phyloP scores from a whole-genome alignment of 1,140 invertebrate species.

The Sminthurinus signatus region DNA sequence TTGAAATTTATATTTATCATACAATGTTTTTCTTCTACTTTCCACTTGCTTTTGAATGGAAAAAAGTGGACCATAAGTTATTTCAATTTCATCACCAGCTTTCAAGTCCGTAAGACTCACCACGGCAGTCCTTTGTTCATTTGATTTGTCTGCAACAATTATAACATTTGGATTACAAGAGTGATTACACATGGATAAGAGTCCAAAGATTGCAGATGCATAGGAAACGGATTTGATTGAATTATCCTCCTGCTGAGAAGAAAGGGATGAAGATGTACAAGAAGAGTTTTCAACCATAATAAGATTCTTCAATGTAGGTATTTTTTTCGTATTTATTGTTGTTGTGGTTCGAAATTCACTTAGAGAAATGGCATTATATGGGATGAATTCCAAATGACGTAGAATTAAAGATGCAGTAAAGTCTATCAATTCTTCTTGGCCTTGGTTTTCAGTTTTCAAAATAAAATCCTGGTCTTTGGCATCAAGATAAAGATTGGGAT shows the following conservation, averaged over 20 bases:
- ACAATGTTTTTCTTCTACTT: conserved; percentile 10
- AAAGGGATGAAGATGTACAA: too few species aligned
- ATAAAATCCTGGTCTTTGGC: not conserved
- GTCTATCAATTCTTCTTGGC: conserved; percentile 6
- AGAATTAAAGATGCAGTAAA: conserved; percentile 19
- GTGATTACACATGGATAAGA: conserved; percentile 22
- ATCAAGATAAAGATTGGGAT: not conserved
- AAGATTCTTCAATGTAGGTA: too few species aligned
- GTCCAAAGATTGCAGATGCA: conserved; percentile 19
- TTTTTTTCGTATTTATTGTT: too few species aligned
- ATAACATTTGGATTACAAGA: not conserved
- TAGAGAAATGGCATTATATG: conserved; percentile 26
- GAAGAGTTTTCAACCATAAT: too few species aligned
- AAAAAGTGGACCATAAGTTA: conserved; percentile 26
- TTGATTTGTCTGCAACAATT: not conserved
- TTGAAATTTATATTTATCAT: conserved; percentile 21
- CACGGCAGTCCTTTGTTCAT: not conserved
- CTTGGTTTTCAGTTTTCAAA: not conserved
- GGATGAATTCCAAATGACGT: conserved; percentile 23
- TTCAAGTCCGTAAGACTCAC: conserved; percentile 8
- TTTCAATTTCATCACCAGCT: conserved; percentile 18
- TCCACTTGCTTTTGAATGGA: not conserved
- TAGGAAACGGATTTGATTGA: conserved; percentile 16
- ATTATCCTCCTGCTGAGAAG: too few species aligned
- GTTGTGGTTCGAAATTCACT: conserved; percentile 22